Base-by-base conservation (phyloP, 2,888 invertebrate genomes). In the Sphinx pinastri region DNA sequence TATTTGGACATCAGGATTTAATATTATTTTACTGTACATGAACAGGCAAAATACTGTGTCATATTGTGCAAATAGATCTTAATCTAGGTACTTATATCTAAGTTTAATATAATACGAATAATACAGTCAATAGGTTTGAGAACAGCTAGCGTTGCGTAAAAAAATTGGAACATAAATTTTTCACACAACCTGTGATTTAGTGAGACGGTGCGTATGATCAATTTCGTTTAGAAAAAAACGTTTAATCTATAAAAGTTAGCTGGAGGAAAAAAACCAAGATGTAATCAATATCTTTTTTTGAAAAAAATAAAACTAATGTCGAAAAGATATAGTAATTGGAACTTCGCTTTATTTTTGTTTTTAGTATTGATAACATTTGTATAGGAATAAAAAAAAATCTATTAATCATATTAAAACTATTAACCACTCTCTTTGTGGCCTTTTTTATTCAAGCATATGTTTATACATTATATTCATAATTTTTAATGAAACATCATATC, bases 101-200 rank as follows among this genome's bases (percentile, higher is more conserved):
- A 5, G 38, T 7, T 8, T 38, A 38, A 38, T 8, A 38, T 38
- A 38, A 3, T 38, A 38, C 3, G 38, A 38, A 38, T 38, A 38
- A 38, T 7, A 38, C 8, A 38, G 8, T 38, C 8, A 60, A 58
- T 71, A 77, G 78, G 75, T 81, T 89, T 88, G 85, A 77, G 76
- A 78, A 76, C 11, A 76, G 31, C 67, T 74, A 79, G 7, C 45
- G 49, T 66, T 57, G 70, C 72, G 74, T 67, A 81, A 88, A 89
- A 87, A 76, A 74, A 76, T 71, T 52, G 71, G 76, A 81, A 84
- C 80, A 82, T 87, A 88, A 86, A 88, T 86, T 85, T 87, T 88
- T 87, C 86, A 89, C 86, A 83, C 86, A 83, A 81, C 84, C 84
- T 80, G 85, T 90, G 88, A 89, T 90, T 91, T 88, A 87, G 86